Base-by-base conservation (phyloP, 1,140 invertebrate species). In the Dolichoris vasculosae region DNA sequence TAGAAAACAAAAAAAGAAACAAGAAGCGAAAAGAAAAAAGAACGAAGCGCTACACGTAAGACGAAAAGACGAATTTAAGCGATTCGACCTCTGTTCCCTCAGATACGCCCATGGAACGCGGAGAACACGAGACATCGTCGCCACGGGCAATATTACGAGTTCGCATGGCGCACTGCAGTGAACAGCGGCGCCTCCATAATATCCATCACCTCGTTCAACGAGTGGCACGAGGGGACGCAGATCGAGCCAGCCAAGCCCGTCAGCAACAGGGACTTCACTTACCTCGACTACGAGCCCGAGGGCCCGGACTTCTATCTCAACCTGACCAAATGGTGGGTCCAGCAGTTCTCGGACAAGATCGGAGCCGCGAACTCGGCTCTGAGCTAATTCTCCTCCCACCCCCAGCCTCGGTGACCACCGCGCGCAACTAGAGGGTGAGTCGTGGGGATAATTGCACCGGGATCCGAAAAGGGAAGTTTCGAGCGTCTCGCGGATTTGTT, bases 201-300 rank as follows among this genome's bases (percentile, higher is more conserved):
- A 7, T 94, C 93, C 30, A 94, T 95, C 76, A 94, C 94, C 17
- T 95, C 94, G 51, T 95, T 95, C 86, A 95, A 95, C 88, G 94
- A 95, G 87, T 95, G 95, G 95, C 94, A 94, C 63, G 94, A 95
- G 89, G 95, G 95, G 40, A 95, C 94, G 35, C 95, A 95, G 90
- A 95, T 95, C 55, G 95, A 95, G 89, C 94, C 95, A 38, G 95
- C 95, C 0, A 92, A 93, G 79, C 92, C 94, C 11, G 93, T 93
- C n/a, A 90, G 87, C 71, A 91, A 89, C 71, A 89, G 91, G 40
- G 92, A 92, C 23, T 95, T 94, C 84, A 93, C 93, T 0, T 94
- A 94, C 85, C 89, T 94, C 38, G 94, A 95, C 87, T 95, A 95
- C 87, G 93, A 94, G 89, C 95, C 95, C 0, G 94, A 94, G 73